Base-by-base conservation (phyloP, 2,113 vertebrate genomes). In the Camelus bactrianus region DNA sequence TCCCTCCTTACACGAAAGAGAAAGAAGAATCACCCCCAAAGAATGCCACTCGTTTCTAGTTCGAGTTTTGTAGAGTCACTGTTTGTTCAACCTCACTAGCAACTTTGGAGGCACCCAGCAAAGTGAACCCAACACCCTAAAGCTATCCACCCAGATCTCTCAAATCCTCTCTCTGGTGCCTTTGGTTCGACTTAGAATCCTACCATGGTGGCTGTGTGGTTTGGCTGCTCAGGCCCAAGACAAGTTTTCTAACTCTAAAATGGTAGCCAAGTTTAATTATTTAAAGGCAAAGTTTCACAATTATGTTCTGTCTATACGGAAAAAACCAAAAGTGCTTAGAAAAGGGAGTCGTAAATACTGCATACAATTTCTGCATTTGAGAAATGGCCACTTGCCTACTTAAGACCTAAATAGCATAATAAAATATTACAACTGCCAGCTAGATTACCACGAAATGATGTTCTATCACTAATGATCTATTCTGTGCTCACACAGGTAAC, bases 341-440 rank as follows among this genome's bases (percentile, higher is more conserved):
- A 96, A 96, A 93, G 46, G 16, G n/a, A 96, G 35, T 76, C 64
- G 82, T 82, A 96, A 94, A 96, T 96, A 97, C 35, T 75, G 20
- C 52, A 95, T 46, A 95, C 22, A 69, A 56, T 73, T 94, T 94
- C 64, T 96, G 75, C 48, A 93, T 97, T 95, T 81, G 70, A 93
- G 48, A 73, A 96, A 94, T 93, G 70, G 82, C 30, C 58, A 94
- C 19, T 72, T 89, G 38, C n/a, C 32, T 96, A 54, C 80, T 81
- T 87, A 95, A 75, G 50, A 94, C 86, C 42, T 76, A 86, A 91
- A 75, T 42, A 87, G 54, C 38, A 90, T 54, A 89, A 89, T 88
- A 89, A 94, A 93, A 94, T 84, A 62, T 35, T 46, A 93, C 64
- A 87, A 84, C 15, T 94, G 64, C 48, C 62, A 94, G 35, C 17